A percentile compares a stretch with the other conserved stretches of the same genome.
Evolutionary conservation across 37 sponge, comb jelly and placozoan genomes (phyloP).

Genomic region (Halisarca cf. caerulea): DNA sequence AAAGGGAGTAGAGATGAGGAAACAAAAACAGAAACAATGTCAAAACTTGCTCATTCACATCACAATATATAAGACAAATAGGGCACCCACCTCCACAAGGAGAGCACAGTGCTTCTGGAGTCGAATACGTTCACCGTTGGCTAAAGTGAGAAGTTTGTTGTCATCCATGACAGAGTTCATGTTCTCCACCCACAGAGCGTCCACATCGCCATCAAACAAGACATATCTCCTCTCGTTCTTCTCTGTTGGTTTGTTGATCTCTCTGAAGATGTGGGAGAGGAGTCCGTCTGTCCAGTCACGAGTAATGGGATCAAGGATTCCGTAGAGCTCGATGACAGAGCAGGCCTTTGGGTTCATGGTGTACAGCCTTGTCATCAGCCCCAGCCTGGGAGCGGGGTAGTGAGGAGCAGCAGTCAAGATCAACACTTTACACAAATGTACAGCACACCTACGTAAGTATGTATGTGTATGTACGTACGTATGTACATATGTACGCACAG

Average conservation of each 20-base stretch:
- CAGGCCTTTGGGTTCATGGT: constrained; percentile 96
- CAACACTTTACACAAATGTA: background rate
- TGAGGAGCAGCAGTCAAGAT: no score
- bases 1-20: background rate
- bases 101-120: constrained; percentile 98
- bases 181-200: constrained; percentile 99
- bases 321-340: constrained; percentile 97
- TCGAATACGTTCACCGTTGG: constrained; percentile 98
- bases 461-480: background rate
- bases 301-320: constrained; percentile 96
- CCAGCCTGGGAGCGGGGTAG: constrained; percentile 52
- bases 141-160: constrained; percentile 96
- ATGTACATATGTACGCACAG: constrained; percentile 10
- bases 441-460: background rate
- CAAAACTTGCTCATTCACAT: no score
- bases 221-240: constrained; percentile 96
- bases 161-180: constrained; percentile 99
- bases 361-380: constrained; percentile 86
- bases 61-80: background rate
- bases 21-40: no score
- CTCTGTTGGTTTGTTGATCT: constrained; percentile 97
- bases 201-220: constrained; percentile 98
- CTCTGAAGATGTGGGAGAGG: constrained; percentile 98
- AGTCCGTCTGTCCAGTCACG: constrained; percentile 99
- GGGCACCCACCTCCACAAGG: constrained; percentile 80